Evolutionary conservation across 2,113 vertebrate species (phyloP).

Genomic region (Sarotherodon lohbergeri): DNA sequence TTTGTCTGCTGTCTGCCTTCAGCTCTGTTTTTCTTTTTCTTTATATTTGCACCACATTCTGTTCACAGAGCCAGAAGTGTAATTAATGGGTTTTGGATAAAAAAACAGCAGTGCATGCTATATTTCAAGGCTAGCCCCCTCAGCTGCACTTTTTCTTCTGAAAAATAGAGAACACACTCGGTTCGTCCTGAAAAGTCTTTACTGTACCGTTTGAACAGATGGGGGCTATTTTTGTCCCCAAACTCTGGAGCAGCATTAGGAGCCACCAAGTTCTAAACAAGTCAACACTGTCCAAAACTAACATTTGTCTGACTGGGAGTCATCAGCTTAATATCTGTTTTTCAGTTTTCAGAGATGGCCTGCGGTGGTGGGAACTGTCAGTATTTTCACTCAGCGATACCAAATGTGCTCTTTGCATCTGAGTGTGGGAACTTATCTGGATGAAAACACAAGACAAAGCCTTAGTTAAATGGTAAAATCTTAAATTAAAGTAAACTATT

Average conservation of each 20-base stretch:
- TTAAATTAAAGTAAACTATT: neutral
- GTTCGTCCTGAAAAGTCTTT: slow-evolving; percentile 4
- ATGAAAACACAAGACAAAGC: neutral
- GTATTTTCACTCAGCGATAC: neutral
- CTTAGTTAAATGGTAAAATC: neutral
- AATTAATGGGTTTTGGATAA: slow-evolving; percentile 24
- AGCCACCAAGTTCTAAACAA: slow-evolving; percentile 54
- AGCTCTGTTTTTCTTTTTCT: neutral
- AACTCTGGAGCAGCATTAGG: slow-evolving; percentile 1
- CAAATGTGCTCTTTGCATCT: neutral
- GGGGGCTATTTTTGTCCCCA: slow-evolving; percentile 38
- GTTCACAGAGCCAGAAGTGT: neutral
- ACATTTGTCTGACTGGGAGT: slow-evolving; percentile 15
- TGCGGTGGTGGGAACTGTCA: neutral
- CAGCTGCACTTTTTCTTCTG: slow-evolving; percentile 15
- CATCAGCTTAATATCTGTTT: slow-evolving; percentile 16
- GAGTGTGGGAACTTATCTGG: neutral
- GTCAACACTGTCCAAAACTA: slow-evolving; percentile 29
- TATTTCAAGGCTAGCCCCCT: neutral
- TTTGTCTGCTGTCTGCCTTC: neutral
- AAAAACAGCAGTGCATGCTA: neutral
- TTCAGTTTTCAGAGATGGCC: neutral
- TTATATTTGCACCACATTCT: neutral
- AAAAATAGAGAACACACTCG: slow-evolving; percentile 17
- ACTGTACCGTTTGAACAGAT: slow-evolving; percentile 30